Conservation (phyloP, 2,797 vertebrate genomes). For the Epinephelus awoara region DNA sequence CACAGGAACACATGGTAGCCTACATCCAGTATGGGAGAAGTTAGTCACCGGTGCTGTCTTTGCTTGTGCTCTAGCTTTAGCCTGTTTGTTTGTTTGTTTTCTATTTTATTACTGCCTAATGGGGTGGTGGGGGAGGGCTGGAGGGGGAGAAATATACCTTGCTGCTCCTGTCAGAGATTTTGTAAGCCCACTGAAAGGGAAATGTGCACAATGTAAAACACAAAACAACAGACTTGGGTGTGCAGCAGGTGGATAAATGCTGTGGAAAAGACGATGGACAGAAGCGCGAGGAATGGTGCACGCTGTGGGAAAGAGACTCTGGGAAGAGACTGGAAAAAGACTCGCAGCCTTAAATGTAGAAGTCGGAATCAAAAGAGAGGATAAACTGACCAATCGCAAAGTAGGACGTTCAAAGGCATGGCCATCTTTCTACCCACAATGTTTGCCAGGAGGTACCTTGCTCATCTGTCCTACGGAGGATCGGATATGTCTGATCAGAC, state of each 20-base stretch:
- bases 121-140: slow-evolving; percentile 39
- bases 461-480: slow-evolving; percentile 54
- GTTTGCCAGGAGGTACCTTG: slow-evolving; percentile 46
- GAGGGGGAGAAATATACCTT: slow-evolving; percentile 34
- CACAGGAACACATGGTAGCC: slow-evolving; percentile 60
- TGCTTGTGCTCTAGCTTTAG: slow-evolving; percentile 78
- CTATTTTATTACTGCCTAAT: slow-evolving; percentile 68
- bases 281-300: slow-evolving; percentile 3
- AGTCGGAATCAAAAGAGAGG: slow-evolving; percentile 33
- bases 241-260: slow-evolving; percentile 27
- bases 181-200: slow-evolving; percentile 61
- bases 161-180: slow-evolving; percentile 58
- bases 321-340: slow-evolving; percentile 52
- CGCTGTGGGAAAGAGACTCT: slow-evolving; percentile 41
- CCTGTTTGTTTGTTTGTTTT: slow-evolving; percentile 65
- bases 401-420: slow-evolving; percentile 53
- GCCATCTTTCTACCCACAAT: slow-evolving; percentile 54
- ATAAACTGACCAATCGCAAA: slow-evolving; percentile 28
- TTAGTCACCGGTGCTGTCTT: slow-evolving; percentile 73
- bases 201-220: slow-evolving; percentile 77
- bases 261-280: slow-evolving; percentile 40
- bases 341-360: slow-evolving; percentile 72
- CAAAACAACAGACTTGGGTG: slow-evolving; percentile 24
- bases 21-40: slow-evolving; percentile 48
- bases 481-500: slow-evolving; percentile 55